Conservation (phyloP, 2,797 vertebrate species). For the Channallabes apus region DNA sequence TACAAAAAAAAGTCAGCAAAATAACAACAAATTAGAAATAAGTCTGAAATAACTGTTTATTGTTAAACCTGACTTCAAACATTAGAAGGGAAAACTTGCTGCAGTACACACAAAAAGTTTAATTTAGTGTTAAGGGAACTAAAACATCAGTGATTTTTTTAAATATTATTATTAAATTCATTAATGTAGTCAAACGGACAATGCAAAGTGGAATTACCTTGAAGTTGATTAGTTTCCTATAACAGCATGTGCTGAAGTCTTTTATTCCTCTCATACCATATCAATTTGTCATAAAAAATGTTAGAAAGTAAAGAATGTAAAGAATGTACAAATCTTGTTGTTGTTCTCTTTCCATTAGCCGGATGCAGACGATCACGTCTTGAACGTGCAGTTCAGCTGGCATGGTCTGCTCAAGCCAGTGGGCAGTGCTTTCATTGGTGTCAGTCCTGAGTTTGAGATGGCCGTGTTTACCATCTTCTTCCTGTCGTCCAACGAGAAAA, state of each 20-base stretch:
- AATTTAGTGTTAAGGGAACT: background rate
- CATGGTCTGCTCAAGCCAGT: conserved; percentile 78
- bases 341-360: conserved; percentile 66
- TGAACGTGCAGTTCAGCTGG: conserved; percentile 87
- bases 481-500: conserved; percentile 73
- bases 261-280: background rate
- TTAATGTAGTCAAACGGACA: background rate
- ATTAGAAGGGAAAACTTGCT: background rate
- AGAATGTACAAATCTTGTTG: background rate
- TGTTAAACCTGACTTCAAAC: background rate
- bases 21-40: background rate
- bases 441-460: conserved; percentile 85
- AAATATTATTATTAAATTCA: background rate
- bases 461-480: conserved; percentile 82
- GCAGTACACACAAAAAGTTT: background rate
- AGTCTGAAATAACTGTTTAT: background rate
- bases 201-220: background rate
- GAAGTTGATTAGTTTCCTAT: background rate
- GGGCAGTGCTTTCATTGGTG: conserved; percentile 78
- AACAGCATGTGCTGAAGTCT: background rate
- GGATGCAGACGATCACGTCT: conserved; percentile 79
- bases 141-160: background rate
- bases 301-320: background rate
- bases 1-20: background rate
- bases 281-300: background rate